Conservation (phyloP, 2,797 vertebrate species). For the Tiaroga cobitis region DNA sequence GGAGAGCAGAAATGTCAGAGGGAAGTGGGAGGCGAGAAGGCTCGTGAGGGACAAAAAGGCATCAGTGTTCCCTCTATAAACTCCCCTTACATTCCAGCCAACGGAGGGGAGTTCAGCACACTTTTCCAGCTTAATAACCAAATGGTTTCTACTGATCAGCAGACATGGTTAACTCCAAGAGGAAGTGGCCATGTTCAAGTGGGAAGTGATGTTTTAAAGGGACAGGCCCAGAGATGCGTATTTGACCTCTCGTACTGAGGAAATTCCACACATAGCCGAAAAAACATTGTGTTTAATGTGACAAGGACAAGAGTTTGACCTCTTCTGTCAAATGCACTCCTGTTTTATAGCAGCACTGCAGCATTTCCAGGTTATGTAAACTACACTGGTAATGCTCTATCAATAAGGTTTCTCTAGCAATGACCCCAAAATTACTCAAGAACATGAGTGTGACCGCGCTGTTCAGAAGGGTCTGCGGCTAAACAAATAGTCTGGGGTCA, state of each 20-base stretch:
- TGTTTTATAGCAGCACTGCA: conserved; percentile 25
- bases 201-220: conserved; percentile 47
- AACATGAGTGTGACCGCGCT: not conserved
- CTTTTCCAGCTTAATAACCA: not conserved
- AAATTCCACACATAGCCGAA: conserved; percentile 30
- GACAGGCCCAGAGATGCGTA: not conserved
- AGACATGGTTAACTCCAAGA: not conserved
- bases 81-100: conserved; percentile 19
- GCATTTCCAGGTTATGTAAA: conserved; percentile 31
- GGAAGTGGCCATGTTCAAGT: conserved; percentile 39
- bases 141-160: conserved; percentile 26
- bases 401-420: not conserved
- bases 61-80: conserved; percentile 31
- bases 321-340: conserved; percentile 9
- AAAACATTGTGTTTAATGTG: conserved; percentile 30
- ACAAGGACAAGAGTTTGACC: conserved; percentile 32
- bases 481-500: conserved; percentile 5
- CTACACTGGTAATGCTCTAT: not conserved
- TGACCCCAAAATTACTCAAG: not conserved
- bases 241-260: conserved; percentile 16
- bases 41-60: conserved; percentile 32
- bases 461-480: not conserved
- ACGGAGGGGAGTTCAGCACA: conserved; percentile 43
- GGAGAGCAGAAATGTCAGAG: conserved; percentile 37
- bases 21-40: conserved; percentile 26